A percentile compares a stretch with the other conserved stretches of the same genome.
phyloP scores from a whole-genome alignment of 30 jellyfish, hydroid and myxozoan species.

The Turritopsis rubra region DNA sequence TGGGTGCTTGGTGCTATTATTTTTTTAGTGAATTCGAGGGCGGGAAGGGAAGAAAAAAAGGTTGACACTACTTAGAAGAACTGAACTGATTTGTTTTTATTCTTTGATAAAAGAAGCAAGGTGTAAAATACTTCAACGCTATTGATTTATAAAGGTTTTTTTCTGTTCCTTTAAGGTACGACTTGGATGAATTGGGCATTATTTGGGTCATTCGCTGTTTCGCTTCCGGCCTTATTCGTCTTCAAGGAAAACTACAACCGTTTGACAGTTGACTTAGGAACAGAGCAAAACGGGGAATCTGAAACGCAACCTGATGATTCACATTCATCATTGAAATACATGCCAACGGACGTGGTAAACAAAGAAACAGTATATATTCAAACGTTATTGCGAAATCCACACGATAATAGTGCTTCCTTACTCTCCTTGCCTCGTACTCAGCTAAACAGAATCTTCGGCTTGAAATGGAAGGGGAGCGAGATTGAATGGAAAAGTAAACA shows the following conservation, averaged over 20 bases:
- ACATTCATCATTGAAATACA: background rate
- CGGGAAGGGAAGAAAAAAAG: no score
- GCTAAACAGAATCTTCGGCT: background rate
- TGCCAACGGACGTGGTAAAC: background rate
- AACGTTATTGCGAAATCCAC: background rate
- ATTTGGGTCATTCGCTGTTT: constrained; percentile 32
- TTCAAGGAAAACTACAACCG: constrained; percentile 33
- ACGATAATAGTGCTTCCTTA: background rate
- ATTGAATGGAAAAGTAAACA: background rate
- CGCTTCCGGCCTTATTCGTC: constrained; percentile 28
- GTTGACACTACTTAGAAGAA: no score
- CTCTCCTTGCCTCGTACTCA: background rate
- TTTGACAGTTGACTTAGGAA: constrained; percentile 13
- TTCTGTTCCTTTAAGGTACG: constrained; percentile 8
- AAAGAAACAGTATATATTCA: background rate
- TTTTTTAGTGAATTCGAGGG: no score
- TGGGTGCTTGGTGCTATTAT: no score
- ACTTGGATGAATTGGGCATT: constrained; percentile 42
- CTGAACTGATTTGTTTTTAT: no score
- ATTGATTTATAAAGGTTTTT: no score
- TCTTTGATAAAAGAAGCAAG: no score
- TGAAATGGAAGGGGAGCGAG: background rate
- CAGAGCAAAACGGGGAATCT: background rate
- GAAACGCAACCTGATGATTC: background rate
- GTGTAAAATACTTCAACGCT: background rate